Base-by-base conservation (phyloP, 2,113 vertebrate species). In the Mustelus asterias region DNA sequence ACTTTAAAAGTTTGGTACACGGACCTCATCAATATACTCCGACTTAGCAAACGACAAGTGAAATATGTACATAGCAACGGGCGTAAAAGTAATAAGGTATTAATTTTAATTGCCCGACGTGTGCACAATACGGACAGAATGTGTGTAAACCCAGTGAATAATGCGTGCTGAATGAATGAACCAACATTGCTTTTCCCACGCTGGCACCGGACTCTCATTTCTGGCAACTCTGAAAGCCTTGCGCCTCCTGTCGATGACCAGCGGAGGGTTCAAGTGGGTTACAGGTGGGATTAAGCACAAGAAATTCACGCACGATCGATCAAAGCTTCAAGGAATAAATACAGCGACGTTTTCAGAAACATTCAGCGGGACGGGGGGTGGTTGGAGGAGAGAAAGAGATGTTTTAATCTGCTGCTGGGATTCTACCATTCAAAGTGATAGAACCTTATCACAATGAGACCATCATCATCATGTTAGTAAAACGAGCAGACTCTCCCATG, bases 41-140 rank as follows among this genome's bases (percentile, higher is more conserved):
- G 20, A 65, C 13, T 65, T 37, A 10, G 37, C 37, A 65, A 93
- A 65, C 10, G 8, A 16, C 89, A 37, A 20, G n/a, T 37, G 16
- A 65, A 20, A 93, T 58, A 63, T 63, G n/a, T 83, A 63, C 88
- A 93, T 93, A 93, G 89, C 89, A 93, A 93, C 60, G 33, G 29
- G 33, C n/a, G 60, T 93, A 67, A 65, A n/a, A n/a, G 88, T 92
- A 92, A 93, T 93, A 93, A 93, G 60, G 89, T 93, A 65, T 93
- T 93, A 93, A 93, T 93, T 93, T 93, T 93, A 93, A 93, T 93
- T 93, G 89, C 89, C 18, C 89, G 89, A 93, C 89, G 89, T 93
- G 89, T 37, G 6, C 89, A 93, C 60, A 93, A 93, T 93, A 65
- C 88, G 63, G 20, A 20, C 33, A 65, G 89, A 65, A 37, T 93